These are phyloP conservation scores for Erebia palarica DNA, from an alignment of 2,888 invertebrate genomes.

Conservation along the genomic window DNA sequence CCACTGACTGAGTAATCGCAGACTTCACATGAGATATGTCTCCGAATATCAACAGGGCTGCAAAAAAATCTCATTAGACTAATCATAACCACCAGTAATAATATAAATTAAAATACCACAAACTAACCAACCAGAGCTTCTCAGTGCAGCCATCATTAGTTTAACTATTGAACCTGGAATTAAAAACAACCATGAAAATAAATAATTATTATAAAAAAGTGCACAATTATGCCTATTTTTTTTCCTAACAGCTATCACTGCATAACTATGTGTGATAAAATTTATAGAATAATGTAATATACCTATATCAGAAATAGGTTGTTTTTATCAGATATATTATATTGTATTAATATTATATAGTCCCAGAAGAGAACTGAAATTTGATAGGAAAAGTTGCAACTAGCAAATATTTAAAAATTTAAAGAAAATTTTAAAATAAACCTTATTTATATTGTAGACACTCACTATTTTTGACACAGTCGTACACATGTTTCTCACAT, in stretches of 20 bases:
- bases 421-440: too few relatives aligned
- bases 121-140: slow-evolving; percentile 89
- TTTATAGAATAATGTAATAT: too few relatives aligned
- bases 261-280: too few relatives aligned
- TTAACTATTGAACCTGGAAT: slow-evolving; percentile 88
- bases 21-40: slow-evolving; percentile 96
- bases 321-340: too few relatives aligned
- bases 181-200: not conserved
- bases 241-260: too few relatives aligned
- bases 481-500: slow-evolving; percentile 91
- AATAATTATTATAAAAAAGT: too few relatives aligned
- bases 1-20: slow-evolving; percentile 93
- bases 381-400: too few relatives aligned
- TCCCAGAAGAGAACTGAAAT: too few relatives aligned
- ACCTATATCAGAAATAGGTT: too few relatives aligned
- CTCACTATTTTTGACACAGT: slow-evolving; percentile 88
- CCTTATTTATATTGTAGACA: slow-evolving; percentile 35
- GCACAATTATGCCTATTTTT: too few relatives aligned
- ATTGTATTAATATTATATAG: too few relatives aligned
- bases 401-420: too few relatives aligned
- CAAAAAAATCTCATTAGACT: slow-evolving; percentile 51
- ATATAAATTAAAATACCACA: slow-evolving; percentile 27
- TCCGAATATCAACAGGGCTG: slow-evolving; percentile 90
- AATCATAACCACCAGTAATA: slow-evolving; percentile 5
- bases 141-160: slow-evolving; percentile 92